A percentile compares a stretch with the other conserved stretches of the same genome.
These are phyloP conservation scores for Pangasius sanitwongsei DNA, from an alignment of 2,797 vertebrate genomes.

Conservation along the genomic window DNA sequence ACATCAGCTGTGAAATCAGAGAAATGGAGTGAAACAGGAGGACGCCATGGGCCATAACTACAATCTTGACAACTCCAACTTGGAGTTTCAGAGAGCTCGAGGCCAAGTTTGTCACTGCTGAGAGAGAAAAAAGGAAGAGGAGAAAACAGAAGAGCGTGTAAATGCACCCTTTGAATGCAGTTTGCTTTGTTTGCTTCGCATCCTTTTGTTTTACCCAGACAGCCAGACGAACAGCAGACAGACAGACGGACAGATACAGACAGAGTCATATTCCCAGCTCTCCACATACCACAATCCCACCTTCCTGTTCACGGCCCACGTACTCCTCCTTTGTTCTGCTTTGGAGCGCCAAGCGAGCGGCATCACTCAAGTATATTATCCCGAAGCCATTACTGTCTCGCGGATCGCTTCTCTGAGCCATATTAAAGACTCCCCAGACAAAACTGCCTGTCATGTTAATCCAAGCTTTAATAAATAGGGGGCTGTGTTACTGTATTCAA, in stretches of 20 bases:
- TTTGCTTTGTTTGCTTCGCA: not conserved
- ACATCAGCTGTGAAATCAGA: constrained; percentile 31
- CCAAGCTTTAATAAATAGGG: constrained; percentile 99
- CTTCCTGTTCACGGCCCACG: constrained; percentile 89
- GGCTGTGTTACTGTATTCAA: constrained; percentile 96
- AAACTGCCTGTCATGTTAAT: constrained; percentile 99
- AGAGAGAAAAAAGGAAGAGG: not conserved
- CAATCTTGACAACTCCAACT: constrained; percentile 22
- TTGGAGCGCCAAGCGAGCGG: constrained; percentile 89
- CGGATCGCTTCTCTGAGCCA: constrained; percentile 93
- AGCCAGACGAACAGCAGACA: constrained; percentile 13
- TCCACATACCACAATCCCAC: constrained; percentile 78
- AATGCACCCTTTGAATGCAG: constrained; percentile 3
- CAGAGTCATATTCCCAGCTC: constrained; percentile 28
- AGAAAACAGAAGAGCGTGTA: no score
- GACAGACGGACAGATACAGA: not conserved
- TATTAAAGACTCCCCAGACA: constrained; percentile 99
- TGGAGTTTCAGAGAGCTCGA: constrained; percentile 19
- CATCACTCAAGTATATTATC: constrained; percentile 99
- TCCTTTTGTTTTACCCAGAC: constrained; percentile 42
- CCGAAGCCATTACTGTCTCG: constrained; percentile 98
- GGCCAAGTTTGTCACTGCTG: constrained; percentile 34
- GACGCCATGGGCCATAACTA: constrained; percentile 7
- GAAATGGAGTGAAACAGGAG: constrained; percentile 16
- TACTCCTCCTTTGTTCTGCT: constrained; percentile 91